phyloP scores from a whole-genome alignment of 2,888 invertebrate genomes.

The Pomacea canaliculata region DNA sequence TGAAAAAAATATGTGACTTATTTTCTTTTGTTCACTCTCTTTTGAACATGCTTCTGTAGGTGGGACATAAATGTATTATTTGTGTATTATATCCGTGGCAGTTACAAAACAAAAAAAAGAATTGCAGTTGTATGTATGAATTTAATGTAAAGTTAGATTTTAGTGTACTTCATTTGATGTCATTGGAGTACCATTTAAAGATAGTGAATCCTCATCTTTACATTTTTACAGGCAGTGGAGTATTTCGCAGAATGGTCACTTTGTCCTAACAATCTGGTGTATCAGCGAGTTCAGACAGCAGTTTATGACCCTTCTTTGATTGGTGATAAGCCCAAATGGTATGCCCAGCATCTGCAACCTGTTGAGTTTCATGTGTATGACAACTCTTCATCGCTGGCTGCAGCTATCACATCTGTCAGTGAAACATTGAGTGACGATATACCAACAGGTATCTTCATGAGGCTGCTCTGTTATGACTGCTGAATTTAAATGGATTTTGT shows the following conservation, averaged over 20 bases:
- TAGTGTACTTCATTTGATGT: too few species aligned
- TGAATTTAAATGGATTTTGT: too few species aligned
- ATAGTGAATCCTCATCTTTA: neutral
- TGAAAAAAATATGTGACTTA: too few species aligned
- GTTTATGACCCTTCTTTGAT: conserved; percentile 91
- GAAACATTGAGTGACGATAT: conserved; percentile 64
- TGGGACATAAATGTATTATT: neutral
- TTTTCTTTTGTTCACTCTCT: too few species aligned
- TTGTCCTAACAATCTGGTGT: conserved; percentile 97
- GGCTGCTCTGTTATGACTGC: neutral
- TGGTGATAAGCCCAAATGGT: conserved; percentile 99
- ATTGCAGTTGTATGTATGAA: too few species aligned
- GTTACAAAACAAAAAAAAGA: too few species aligned
- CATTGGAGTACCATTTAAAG: neutral
- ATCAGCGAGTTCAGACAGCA: conserved; percentile 96
- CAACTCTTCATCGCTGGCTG: conserved; percentile 74
- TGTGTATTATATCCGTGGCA: too few species aligned
- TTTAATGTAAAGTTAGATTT: too few species aligned
- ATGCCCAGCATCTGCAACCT: conserved; percentile 79
- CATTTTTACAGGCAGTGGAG: conserved; percentile 86
- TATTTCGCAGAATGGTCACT: conserved; percentile 98
- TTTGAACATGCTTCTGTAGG: too few species aligned
- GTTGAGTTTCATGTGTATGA: conserved; percentile 95
- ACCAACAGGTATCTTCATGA: conserved; percentile 59
- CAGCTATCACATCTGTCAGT: conserved; percentile 57